A percentile compares a stretch with the other conserved stretches of the same genome.
Conservation (phyloP, 1,140 invertebrate species). For the Drosophila cardini region DNA sequence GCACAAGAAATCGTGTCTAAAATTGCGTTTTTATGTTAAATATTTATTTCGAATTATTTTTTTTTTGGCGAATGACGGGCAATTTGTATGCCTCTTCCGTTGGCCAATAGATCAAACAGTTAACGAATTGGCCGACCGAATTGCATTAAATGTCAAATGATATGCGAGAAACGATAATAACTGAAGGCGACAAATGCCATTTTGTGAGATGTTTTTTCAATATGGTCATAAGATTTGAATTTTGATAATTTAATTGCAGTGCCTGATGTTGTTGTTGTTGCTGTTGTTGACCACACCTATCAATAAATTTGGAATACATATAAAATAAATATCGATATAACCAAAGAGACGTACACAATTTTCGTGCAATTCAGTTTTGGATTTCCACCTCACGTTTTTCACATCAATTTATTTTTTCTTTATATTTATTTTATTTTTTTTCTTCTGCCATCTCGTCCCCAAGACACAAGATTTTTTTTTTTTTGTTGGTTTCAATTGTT, state of each 20-base stretch:
- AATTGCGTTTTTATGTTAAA: constrained; percentile 3
- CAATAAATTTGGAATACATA: constrained; percentile 66
- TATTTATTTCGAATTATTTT: not conserved
- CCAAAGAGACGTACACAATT: constrained; percentile 62
- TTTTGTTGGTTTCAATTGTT: too few relatives aligned
- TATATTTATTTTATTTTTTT: constrained; percentile 13
- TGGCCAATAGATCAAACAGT: constrained; percentile 28
- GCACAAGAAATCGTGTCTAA: constrained; percentile 1
- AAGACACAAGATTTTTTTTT: constrained; percentile 46
- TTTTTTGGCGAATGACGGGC: constrained; percentile 19
- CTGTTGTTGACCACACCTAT: constrained; percentile 59
- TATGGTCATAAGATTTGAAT: constrained; percentile 52
- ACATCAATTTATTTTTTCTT: constrained; percentile 60
- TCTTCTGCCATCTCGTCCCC: constrained; percentile 4
- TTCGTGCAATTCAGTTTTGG: constrained; percentile 58
- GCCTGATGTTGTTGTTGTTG: constrained; percentile 31
- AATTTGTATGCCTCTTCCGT: constrained; percentile 42
- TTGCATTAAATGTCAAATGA: constrained; percentile 27
- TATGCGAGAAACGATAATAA: constrained; percentile 12
- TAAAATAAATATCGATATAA: constrained; percentile 59
- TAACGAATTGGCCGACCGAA: constrained; percentile 2
- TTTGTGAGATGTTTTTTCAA: constrained; percentile 15
- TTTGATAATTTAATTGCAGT: constrained; percentile 68
- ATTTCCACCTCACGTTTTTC: constrained; percentile 69
- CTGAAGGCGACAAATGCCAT: constrained; percentile 24